phyloP scores from a whole-genome alignment of 2,888 invertebrate genomes.

The Phaonia tiefii region DNA sequence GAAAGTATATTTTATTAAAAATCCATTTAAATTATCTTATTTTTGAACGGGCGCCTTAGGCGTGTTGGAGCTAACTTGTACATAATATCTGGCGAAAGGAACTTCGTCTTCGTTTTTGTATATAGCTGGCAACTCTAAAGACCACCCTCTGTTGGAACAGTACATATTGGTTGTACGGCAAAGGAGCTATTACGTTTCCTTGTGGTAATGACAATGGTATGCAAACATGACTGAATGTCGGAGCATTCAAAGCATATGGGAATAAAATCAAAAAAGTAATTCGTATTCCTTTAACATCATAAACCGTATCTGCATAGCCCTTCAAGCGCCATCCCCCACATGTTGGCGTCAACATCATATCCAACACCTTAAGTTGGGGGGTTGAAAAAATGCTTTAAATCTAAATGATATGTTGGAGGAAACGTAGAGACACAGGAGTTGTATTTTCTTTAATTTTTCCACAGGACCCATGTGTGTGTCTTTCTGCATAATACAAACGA shows the following conservation, averaged over 20 bases:
- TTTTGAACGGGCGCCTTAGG: too few relatives aligned
- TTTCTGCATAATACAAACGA: slow-evolving; percentile 20
- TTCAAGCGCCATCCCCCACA: not conserved
- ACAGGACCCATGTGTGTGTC: not conserved
- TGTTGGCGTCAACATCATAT: not conserved
- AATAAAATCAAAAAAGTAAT: slow-evolving; percentile 12
- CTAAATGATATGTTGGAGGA: not conserved
- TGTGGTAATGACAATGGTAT: slow-evolving; percentile 21
- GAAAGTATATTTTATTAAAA: too few relatives aligned
- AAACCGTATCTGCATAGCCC: not conserved
- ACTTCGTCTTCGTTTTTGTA: too few relatives aligned
- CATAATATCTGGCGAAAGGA: too few relatives aligned
- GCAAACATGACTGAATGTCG: not conserved
- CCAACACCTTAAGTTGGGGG: too few relatives aligned
- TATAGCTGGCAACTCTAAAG: too few relatives aligned
- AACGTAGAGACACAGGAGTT: not conserved
- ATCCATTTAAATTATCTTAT: too few relatives aligned
- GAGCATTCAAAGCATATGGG: not conserved
- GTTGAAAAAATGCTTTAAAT: not conserved
- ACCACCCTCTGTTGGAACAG: too few relatives aligned
- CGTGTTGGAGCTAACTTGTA: too few relatives aligned
- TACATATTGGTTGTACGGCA: too few relatives aligned
- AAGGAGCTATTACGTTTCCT: not conserved
- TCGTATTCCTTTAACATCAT: slow-evolving; percentile 7
- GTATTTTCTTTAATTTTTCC: not conserved